These are phyloP conservation scores for Andrena chrysosceles DNA, from an alignment of 2,888 invertebrate genomes.

Conservation along the genomic window DNA sequence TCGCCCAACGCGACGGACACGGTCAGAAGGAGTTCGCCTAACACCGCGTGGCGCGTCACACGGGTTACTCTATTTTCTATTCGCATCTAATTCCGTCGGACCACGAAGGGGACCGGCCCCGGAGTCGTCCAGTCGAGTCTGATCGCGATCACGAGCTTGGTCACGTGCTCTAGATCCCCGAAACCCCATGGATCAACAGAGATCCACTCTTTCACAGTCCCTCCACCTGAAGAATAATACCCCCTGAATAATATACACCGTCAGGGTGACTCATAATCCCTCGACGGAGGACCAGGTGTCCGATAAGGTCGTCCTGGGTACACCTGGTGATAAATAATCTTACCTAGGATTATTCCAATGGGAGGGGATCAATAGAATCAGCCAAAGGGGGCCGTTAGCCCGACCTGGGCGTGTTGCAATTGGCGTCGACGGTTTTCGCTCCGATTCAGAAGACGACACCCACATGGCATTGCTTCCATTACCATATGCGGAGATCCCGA, in stretches of 20 bases:
- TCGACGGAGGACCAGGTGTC: not conserved
- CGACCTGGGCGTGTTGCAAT: constrained; percentile 49
- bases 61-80: constrained; percentile 78
- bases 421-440: constrained; percentile 64
- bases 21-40: constrained; percentile 63
- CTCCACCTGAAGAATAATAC: too few species aligned
- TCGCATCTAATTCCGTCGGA: constrained; percentile 78
- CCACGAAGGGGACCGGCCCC: constrained; percentile 56
- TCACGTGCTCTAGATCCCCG: not conserved
- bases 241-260: too few species aligned
- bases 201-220: too few species aligned
- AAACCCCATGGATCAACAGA: too few species aligned
- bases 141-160: not conserved
- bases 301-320: not conserved
- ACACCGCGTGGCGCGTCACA: constrained; percentile 66
- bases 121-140: constrained; percentile 12
- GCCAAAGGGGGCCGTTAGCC: not conserved
- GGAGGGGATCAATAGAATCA: not conserved
- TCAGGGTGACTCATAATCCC: too few species aligned
- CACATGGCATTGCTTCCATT: constrained; percentile 80
- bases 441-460: constrained; percentile 77
- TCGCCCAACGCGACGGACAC: constrained; percentile 46
- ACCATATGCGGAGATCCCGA: constrained; percentile 83
- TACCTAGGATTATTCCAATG: not conserved
- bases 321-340: not conserved